Conservation (phyloP, 2,888 invertebrate species). For the Sarcophaga variegata region DNA sequence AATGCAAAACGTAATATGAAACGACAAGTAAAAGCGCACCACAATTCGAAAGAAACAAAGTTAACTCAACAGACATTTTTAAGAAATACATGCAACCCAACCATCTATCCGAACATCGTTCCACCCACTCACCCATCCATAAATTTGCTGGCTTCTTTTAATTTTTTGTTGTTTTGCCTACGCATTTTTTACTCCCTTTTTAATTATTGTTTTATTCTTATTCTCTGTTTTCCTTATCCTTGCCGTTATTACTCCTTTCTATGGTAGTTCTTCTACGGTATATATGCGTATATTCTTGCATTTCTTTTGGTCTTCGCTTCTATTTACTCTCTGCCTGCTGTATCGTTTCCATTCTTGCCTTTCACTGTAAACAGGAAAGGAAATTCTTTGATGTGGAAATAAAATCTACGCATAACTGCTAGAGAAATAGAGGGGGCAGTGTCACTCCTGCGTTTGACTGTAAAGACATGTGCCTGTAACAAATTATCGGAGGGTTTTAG, state of each 20-base stretch:
- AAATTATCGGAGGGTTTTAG: not conserved
- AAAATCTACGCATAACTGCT: conserved; percentile 32
- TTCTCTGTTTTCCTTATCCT: not conserved
- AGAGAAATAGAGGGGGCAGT: not conserved
- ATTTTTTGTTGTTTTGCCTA: not conserved
- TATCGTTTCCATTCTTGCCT: not conserved
- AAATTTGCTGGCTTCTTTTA: too few relatives aligned
- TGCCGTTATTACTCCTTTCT: too few relatives aligned
- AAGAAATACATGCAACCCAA: too few relatives aligned
- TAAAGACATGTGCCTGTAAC: not conserved
- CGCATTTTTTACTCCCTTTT: conserved; percentile 43
- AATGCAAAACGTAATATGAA: too few relatives aligned
- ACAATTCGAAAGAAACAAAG: too few relatives aligned
- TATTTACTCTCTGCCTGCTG: not conserved
- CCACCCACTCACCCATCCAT: too few relatives aligned
- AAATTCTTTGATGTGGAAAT: conserved; percentile 52
- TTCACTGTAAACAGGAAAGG: conserved; percentile 27
- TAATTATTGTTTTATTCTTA: conserved; percentile 13
- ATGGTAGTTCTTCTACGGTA: accelerated
- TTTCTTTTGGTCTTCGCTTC: not conserved
- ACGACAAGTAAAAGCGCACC: too few relatives aligned
- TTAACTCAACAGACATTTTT: too few relatives aligned
- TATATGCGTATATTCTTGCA: not conserved
- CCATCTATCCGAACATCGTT: too few relatives aligned
- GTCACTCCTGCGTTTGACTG: not conserved